Evolutionary conservation across 1,140 invertebrate genomes (phyloP).

Genomic region (Phocides pigmalion): DNA sequence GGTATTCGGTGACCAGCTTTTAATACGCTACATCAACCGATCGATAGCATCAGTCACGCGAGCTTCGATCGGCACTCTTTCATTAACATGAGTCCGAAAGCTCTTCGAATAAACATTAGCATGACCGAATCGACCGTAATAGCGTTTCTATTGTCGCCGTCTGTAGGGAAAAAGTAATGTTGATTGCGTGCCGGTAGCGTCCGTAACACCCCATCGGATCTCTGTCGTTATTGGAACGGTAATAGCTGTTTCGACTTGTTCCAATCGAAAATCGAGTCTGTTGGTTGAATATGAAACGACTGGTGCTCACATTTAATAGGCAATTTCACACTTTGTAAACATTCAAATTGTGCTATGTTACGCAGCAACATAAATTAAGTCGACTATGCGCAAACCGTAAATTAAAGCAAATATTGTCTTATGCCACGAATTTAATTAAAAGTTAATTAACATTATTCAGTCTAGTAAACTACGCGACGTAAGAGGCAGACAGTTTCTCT

Average conservation of each 20-base stretch:
- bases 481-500: slow-evolving; percentile 27
- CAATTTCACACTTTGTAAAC: slow-evolving; percentile 7
- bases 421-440: slow-evolving; percentile 28
- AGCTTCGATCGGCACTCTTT: slow-evolving; percentile 50
- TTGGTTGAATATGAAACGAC: slow-evolving; percentile 19
- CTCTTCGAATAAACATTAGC: slow-evolving; percentile 67
- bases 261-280: slow-evolving; percentile 22
- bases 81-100: slow-evolving; percentile 54
- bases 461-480: slow-evolving; percentile 5
- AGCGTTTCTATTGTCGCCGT: slow-evolving; percentile 38
- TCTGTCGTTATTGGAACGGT: slow-evolving; percentile 21
- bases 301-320: neutral
- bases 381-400: slow-evolving; percentile 1
- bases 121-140: slow-evolving; percentile 45
- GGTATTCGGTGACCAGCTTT: slow-evolving; percentile 38
- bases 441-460: slow-evolving; percentile 27
- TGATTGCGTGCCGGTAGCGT: slow-evolving; percentile 30
- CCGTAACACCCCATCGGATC: slow-evolving; percentile 11
- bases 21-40: slow-evolving; percentile 8
- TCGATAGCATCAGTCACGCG: slow-evolving; percentile 49
- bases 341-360: neutral
- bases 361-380: neutral
- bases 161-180: slow-evolving; percentile 36
- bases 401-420: slow-evolving; percentile 24
- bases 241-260: slow-evolving; percentile 25